Evolutionary conservation across 2,888 invertebrate species (phyloP).

Genomic region (Aphrophora alni): DNA sequence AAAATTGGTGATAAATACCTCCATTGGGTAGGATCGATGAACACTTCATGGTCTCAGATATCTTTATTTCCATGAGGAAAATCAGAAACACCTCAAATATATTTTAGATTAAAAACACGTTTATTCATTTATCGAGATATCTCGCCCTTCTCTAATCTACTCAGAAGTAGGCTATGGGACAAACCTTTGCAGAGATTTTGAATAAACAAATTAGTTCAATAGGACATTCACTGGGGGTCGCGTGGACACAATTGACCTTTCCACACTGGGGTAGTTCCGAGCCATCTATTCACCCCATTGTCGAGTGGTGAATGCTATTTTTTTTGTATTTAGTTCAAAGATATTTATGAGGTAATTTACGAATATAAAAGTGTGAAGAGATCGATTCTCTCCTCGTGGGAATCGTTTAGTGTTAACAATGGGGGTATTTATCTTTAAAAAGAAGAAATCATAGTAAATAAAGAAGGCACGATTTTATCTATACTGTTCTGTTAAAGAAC

Average conservation of each 20-base stretch:
- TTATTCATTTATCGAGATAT: too few species aligned
- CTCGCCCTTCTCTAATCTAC: too few species aligned
- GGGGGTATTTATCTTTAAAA: not conserved
- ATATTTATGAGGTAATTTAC: not conserved
- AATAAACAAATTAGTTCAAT: not conserved
- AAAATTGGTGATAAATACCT: too few species aligned
- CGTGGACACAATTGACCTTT: constrained; percentile 9
- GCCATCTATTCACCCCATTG: not conserved
- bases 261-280: not conserved
- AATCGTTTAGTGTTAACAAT: not conserved
- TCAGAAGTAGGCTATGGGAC: too few species aligned
- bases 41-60: too few species aligned
- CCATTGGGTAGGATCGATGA: too few species aligned
- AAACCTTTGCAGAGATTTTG: not conserved
- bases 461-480: not conserved
- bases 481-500: too few species aligned
- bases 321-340: not conserved
- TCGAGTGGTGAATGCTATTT: not conserved
- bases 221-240: not conserved
- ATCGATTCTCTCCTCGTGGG: too few species aligned
- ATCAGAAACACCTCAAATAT: too few species aligned
- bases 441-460: not conserved
- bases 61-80: too few species aligned
- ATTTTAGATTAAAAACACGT: too few species aligned
- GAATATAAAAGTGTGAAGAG: not conserved